Evolutionary conservation across 2,888 invertebrate species (phyloP), one percentile per base, ranked within the genome.

Genomic region (Ennomos fuscantarius): DNA sequence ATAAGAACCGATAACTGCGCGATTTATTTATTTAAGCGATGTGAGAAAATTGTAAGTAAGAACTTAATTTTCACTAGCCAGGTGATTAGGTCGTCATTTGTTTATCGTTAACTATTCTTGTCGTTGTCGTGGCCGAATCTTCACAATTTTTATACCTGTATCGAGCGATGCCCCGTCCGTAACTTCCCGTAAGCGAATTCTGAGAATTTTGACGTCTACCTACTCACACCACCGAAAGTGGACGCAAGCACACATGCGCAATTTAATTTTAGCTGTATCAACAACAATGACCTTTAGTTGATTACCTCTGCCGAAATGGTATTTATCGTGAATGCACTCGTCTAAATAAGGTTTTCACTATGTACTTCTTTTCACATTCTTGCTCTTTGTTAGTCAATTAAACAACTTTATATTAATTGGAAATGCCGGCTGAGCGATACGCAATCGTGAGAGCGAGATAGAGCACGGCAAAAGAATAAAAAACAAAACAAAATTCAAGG

Each of bases 191-290:
- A 78, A n/a, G 80, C 81, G 63, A 81, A 75, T 90, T 90, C 89
- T 78, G 56, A 82, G 89, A 89, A 90, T 75, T 87, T 77, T 79
- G 82, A 84, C 84, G 77, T 84, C 73, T 77, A 86, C 79, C 73
- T 80, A 82, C 79, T 73, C 81, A 81, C 78, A 78, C 76, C 59
- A 65, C 55, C 59, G 72, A 60, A 63, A 40, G 48, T 55, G 46
- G 47, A 72, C 71, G 56, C 75, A 79, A 84, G 54, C 70, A 78
- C 79, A 78, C 77, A 73, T 40, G 60, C 62, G 63, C 52, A 66
- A 68, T 77, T 79, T 87, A 87, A 86, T 82, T 85, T 82, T 87
- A 87, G 83, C 79, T 78, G 70, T 77, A 78, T 79, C 80, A 83
- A 82, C 79, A 82, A 75, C 75, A 78, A 72, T 76, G 74, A 76